phyloP scores from a whole-genome alignment of 1,140 invertebrate species.

The Limonius californicus region DNA sequence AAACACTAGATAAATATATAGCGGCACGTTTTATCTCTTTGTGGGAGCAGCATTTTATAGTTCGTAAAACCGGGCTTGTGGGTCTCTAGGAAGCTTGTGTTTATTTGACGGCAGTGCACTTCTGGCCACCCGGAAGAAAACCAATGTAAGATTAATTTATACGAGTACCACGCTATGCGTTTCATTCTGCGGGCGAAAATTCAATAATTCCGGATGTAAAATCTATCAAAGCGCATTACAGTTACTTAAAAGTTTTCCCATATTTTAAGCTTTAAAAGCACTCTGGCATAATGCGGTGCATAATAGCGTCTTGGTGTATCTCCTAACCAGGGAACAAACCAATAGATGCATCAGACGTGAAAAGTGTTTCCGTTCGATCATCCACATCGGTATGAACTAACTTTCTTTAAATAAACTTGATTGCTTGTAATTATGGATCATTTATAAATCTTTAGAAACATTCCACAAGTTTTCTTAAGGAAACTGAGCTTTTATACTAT shows the following conservation, averaged over 20 bases:
- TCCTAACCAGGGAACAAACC: slow-evolving; percentile 30
- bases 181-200: slow-evolving; percentile 20
- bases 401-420: not conserved
- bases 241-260: slow-evolving; percentile 43
- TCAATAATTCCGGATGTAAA: slow-evolving; percentile 41
- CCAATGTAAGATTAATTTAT: not conserved
- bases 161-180: not conserved
- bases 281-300: slow-evolving; percentile 30
- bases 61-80: slow-evolving; percentile 17
- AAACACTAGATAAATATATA: slow-evolving; percentile 26
- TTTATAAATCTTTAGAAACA: too few relatives aligned
- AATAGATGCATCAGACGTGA: slow-evolving; percentile 28
- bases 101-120: slow-evolving; percentile 27
- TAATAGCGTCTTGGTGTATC: slow-evolving; percentile 24
- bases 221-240: slow-evolving; percentile 43
- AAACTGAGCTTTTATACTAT: too few relatives aligned
- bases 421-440: not conserved
- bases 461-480: too few relatives aligned
- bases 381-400: not conserved
- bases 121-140: slow-evolving; percentile 13
- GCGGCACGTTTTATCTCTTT: slow-evolving; percentile 24
- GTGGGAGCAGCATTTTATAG: slow-evolving; percentile 22
- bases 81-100: slow-evolving; percentile 24
- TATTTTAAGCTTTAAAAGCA: slow-evolving; percentile 40
- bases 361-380: not conserved